These are phyloP conservation scores for Drosophila ercepeae DNA, from an alignment of 1,140 invertebrate species.

Conservation along the genomic window DNA sequence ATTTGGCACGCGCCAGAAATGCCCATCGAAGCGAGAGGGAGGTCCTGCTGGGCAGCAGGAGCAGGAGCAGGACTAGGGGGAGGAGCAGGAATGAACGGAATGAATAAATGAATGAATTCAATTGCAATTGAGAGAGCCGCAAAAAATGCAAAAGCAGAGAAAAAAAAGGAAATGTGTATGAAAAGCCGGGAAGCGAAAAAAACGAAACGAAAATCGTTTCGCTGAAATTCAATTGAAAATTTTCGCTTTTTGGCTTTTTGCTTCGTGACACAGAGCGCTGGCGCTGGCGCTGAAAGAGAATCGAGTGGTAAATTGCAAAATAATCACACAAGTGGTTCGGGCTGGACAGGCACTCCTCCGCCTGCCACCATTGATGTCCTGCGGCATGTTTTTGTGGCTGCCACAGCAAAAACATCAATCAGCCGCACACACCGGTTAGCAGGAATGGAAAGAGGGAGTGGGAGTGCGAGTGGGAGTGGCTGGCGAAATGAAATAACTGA, in stretches of 20 bases:
- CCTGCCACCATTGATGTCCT: constrained; percentile 37
- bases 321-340: constrained; percentile 69
- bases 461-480: constrained; percentile 7
- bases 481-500: constrained; percentile 70
- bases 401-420: constrained; percentile 69
- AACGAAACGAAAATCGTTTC: constrained; percentile 47
- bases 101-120: constrained; percentile 80
- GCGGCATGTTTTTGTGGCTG: constrained; percentile 71
- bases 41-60: constrained; percentile 19
- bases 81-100: constrained; percentile 49
- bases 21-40: constrained; percentile 53
- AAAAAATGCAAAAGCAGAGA: background rate
- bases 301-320: constrained; percentile 79
- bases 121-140: constrained; percentile 66
- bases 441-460: background rate
- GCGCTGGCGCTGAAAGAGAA: constrained; percentile 17
- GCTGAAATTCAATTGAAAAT: constrained; percentile 70
- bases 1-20: constrained; percentile 73
- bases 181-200: background rate
- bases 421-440: constrained; percentile 18
- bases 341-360: background rate
- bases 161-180: constrained; percentile 4
- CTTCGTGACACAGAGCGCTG: constrained; percentile 3
- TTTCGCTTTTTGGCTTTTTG: constrained; percentile 16
- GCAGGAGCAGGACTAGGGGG: too few relatives aligned